phyloP scores from a whole-genome alignment of 35 echinoderm and acorn worm species.

The Lytechinus pictus region DNA sequence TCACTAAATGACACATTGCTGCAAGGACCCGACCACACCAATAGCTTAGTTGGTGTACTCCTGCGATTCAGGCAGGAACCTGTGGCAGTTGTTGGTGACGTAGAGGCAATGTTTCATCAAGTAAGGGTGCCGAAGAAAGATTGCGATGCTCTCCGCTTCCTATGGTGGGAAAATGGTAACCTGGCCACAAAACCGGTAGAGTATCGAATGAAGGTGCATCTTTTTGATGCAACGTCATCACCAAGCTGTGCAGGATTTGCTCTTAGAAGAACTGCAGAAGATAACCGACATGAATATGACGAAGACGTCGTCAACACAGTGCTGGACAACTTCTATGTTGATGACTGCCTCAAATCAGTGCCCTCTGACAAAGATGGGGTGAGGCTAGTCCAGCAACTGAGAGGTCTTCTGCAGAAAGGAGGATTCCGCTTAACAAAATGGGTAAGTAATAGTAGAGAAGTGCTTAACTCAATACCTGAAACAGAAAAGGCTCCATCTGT shows the following conservation, averaged over 20 bases:
- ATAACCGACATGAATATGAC: constrained; percentile 18
- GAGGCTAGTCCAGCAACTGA: background rate
- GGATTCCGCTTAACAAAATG: constrained; percentile 58
- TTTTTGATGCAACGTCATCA: constrained; percentile 59
- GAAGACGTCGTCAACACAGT: constrained; percentile 15
- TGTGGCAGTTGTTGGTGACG: constrained; percentile 55
- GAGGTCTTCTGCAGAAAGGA: background rate
- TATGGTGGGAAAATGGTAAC: constrained; percentile 61
- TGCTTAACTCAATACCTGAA: constrained; percentile 26
- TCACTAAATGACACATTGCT: constrained; percentile 59
- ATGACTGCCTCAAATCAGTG: constrained; percentile 64
- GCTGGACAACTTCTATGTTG: constrained; percentile 60
- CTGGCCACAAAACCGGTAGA: background rate
- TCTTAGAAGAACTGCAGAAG: constrained; percentile 56
- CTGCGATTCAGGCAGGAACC: constrained; percentile 44
- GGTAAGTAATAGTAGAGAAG: constrained; percentile 47
- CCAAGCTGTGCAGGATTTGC: constrained; percentile 63
- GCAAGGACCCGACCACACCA: constrained; percentile 55
- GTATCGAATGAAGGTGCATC: constrained; percentile 51
- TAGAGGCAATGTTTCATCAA: constrained; percentile 70
- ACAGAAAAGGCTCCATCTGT: constrained; percentile 25
- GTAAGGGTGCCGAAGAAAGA: constrained; percentile 51
- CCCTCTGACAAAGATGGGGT: constrained; percentile 39
- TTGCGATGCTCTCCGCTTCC: constrained; percentile 47
- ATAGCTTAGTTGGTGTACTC: constrained; percentile 53